Evolutionary conservation across 1,140 invertebrate genomes (phyloP), one percentile per base, ranked within the genome.

Genomic region (Drosophila neocordata): DNA sequence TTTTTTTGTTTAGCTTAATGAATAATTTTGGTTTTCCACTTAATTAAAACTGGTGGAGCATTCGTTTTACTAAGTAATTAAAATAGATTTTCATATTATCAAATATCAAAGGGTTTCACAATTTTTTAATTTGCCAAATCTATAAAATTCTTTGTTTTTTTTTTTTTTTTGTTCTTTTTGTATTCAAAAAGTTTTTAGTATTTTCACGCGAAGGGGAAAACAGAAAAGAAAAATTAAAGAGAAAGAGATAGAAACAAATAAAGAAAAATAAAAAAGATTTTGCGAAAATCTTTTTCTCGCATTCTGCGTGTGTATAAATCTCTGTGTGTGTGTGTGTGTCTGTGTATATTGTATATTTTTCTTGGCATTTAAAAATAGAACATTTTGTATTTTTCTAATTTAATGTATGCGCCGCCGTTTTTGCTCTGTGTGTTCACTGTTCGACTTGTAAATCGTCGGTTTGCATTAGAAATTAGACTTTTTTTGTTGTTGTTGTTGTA

Each of bases 401-500:
- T 85, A 85, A 85, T 85, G 83, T 79, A 76, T 75, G 73, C 67
- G 78, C 65, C 60, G 56, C 27, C 27, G 27, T 31, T 6, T 31
- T 31, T 31, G 27, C 27, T 24, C 24, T 31, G 27, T 24, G 64
- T 74, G 63, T 64, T 70, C 51, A 48, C 65, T 48, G 52, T 69
- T 66, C 68, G 58, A 82, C 79, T 90, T 88, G 87, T 90, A 90
- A 90, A 90, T 90, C 79, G 77, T 90, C 87, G 75, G 79, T 78
- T 90, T 90, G 88, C 88, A 90, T 90, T 90, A 84, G 82, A 77
- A 80, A 90, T 80, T 48, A 48, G 15, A 20, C 20, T 15, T 44
- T 15, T 48, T 8, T 48, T 48, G 27, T 31, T 31, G 4, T 31
- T 65, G 73, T 66, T 73, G 44, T 76, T 66, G 61, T 76, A 83